Percentiles rank a stretch among this genome's conserved stretches.
Evolutionary conservation across 2,113 vertebrate genomes (phyloP).

Genomic region (Phalacrocorax aristotelis): DNA sequence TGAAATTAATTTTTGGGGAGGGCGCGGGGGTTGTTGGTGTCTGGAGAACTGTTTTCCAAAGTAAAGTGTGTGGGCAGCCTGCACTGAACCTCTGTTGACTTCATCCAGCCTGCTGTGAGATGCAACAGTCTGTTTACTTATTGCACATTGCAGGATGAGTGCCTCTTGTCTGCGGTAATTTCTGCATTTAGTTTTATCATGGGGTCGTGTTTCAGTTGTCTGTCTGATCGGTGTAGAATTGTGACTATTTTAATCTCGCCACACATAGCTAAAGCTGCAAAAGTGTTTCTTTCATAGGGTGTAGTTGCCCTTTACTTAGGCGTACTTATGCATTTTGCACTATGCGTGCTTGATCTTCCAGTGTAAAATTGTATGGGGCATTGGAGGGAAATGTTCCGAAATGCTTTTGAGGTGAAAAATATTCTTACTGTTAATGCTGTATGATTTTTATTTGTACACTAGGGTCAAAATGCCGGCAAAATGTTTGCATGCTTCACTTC

Average conservation of each 20-base stretch:
- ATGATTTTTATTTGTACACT: background rate
- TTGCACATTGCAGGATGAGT: background rate
- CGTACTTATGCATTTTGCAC: fast-evolving
- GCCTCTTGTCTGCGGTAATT: background rate
- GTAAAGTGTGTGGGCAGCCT: fast-evolving
- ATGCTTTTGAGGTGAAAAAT: background rate
- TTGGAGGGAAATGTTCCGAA: background rate
- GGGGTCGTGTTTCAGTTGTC: background rate
- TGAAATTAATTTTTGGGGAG: background rate
- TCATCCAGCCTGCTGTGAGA: fast-evolving
- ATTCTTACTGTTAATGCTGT: background rate
- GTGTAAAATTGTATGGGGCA: background rate
- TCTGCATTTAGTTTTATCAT: background rate
- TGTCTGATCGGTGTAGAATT: background rate
- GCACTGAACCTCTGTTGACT: background rate
- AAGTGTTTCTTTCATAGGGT: background rate
- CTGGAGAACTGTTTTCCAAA: background rate
- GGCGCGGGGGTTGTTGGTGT: background rate
- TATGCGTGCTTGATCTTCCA: background rate
- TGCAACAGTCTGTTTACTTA: background rate
- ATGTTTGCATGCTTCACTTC: background rate
- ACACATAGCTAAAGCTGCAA: background rate
- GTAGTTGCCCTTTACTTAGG: background rate
- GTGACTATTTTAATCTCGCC: background rate
- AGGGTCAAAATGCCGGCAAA: background rate